A percentile compares a stretch with the other conserved stretches of the same genome.
Conservation (phyloP, 2,797 vertebrate genomes). For the Botia kubotai region DNA sequence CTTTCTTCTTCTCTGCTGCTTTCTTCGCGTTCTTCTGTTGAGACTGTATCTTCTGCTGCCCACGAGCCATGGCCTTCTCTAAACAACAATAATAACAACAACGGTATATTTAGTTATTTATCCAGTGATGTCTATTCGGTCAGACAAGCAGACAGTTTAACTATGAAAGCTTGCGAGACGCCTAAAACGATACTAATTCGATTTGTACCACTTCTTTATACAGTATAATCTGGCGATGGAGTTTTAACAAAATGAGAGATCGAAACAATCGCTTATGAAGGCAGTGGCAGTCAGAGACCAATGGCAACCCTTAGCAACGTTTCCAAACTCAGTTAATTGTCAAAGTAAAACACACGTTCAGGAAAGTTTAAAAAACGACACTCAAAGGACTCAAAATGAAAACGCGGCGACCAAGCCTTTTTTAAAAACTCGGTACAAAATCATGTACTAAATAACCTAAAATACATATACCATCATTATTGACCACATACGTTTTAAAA, state of each 20-base stretch:
- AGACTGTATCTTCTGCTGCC: constrained; percentile 87
- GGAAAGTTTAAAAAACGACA: background rate
- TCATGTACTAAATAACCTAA: background rate
- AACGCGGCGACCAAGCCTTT: background rate
- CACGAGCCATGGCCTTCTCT: constrained; percentile 80
- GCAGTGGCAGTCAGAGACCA: background rate
- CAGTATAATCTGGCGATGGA: background rate
- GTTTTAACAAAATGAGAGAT: background rate
- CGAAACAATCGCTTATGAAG: background rate
- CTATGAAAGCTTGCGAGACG: background rate
- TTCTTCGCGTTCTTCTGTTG: constrained; percentile 88
- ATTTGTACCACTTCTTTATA: background rate
- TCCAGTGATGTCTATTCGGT: background rate
- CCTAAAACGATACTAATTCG: background rate
- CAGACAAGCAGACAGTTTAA: background rate
- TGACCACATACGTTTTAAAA: background rate
- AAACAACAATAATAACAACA: background rate
- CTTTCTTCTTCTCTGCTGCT: constrained; percentile 85
- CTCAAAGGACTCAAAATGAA: background rate
- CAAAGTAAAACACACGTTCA: background rate
- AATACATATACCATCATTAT: background rate
- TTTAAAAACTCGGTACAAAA: background rate
- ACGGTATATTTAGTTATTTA: background rate
- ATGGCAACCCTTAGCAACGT: no score
- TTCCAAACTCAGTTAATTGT: no score